A percentile compares a stretch with the other conserved stretches of the same genome.
Conservation (phyloP, 23 tunicate species). For the Trididemnum clinides region DNA sequence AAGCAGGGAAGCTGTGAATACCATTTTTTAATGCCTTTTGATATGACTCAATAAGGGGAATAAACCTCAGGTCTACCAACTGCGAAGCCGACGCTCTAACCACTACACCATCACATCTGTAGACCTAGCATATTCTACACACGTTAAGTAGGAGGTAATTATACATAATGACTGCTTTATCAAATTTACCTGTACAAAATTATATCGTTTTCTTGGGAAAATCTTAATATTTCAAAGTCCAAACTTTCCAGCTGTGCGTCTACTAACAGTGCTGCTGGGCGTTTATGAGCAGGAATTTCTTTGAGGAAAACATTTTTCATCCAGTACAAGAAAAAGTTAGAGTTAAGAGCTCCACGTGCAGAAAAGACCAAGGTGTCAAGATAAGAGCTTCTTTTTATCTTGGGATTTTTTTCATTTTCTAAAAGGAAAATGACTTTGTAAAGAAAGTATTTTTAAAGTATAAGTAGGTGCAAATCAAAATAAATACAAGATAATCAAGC, state of each 20-base stretch:
- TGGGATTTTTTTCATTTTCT: constrained; percentile 8
- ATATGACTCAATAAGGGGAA: no score
- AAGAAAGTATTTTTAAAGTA: no score
- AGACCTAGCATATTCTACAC: no score
- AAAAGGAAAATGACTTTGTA: background rate
- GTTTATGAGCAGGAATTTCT: constrained; percentile 20
- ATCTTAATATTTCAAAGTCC: constrained; percentile 24
- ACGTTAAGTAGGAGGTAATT: no score
- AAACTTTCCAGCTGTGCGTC: constrained; percentile 44
- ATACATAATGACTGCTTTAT: no score
- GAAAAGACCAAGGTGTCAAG: constrained; percentile 2
- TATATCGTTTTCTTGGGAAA: constrained; percentile 42
- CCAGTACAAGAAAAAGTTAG: constrained; percentile 41
- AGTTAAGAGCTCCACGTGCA: constrained; percentile 19
- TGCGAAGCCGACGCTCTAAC: no score
- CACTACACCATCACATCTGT: no score
- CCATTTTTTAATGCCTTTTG: no score
- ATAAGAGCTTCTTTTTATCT: background rate
- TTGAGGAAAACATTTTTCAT: constrained; percentile 28
- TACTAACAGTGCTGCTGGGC: constrained; percentile 45
- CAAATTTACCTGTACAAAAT: constrained; percentile 35
- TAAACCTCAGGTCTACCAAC: no score
- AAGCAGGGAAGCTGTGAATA: no score
- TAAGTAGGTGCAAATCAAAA: no score
- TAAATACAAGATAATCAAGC: no score